Evolutionary conservation across 2,113 vertebrate species (phyloP), one percentile per base, ranked within the genome.

Genomic region (Corapipo altera): DNA sequence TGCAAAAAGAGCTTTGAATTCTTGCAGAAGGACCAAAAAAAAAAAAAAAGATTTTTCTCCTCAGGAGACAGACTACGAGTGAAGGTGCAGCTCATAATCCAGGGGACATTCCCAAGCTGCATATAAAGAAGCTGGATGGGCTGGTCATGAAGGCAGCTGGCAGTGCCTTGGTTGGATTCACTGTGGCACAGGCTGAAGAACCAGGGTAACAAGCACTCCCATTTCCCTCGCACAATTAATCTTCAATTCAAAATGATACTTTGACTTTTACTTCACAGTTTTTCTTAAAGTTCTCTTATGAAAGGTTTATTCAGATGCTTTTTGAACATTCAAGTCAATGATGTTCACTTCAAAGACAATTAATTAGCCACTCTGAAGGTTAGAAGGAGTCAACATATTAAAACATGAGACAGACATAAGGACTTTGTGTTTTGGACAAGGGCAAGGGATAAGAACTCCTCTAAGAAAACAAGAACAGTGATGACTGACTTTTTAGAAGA

Each of bases 401-500:
- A 64, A 94, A 46, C 12, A 20, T 28, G 70, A 91, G 67, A 70
- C 57, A 74, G 71, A 92, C 5, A 52, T 24, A 79, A 49, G 67
- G 73, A 88, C 48, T 75, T 66, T 37, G 39, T 64, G 33, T 91
- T 67, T 79, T 75, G 67, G 57, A 79, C 26, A 92, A 96, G 55
- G 39, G 20, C 58, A 86, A 81, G 22, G n/a, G 86, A 89, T 84
- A 84, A 96, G 74, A 95, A 62, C 48, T 51, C 9, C 30, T 33
- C 55, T 84, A 88, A 94, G 73, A 78, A 95, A 80, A 91, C 71
- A 64, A 66, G 67, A 89, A 84, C 66, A 87, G 64, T 89, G 64
- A 54, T 93, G 83, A 95, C 88, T 91, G 81, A 61, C 70, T 78
- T 94, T 89, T 48, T 44, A 95, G 89, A 85, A 81, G 72, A 79